Conservation (phyloP, 2,888 invertebrate species). For the Drosophila buzzatii region DNA sequence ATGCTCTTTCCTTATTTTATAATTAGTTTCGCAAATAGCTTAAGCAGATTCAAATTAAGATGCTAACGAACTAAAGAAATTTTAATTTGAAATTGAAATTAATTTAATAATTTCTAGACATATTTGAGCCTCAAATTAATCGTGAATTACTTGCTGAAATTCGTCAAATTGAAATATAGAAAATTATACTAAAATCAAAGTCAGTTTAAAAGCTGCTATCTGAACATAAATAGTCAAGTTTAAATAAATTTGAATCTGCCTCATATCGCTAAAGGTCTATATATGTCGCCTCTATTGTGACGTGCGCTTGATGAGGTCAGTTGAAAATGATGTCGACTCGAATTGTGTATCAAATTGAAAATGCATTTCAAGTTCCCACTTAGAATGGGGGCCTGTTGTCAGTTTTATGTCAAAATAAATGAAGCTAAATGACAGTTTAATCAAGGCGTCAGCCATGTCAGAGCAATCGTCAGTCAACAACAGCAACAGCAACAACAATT, state of each 20-base stretch:
- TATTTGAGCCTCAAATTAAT: no score
- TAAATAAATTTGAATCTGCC: background rate
- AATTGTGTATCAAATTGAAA: conserved; percentile 64
- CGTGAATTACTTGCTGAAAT: no score
- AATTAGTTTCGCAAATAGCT: background rate
- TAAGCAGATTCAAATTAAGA: conserved; percentile 5
- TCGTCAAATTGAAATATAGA: no score
- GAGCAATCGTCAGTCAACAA: conserved; percentile 51
- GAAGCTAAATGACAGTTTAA: conserved; percentile 85
- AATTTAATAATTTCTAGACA: background rate
- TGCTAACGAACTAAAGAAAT: background rate
- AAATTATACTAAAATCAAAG: no score
- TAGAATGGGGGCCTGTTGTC: conserved; percentile 82
- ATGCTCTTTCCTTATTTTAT: background rate
- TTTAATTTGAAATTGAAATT: background rate
- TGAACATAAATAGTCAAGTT: no score
- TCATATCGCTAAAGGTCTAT: background rate
- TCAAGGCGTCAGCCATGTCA: conserved; percentile 82
- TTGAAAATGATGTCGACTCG: conserved; percentile 45
- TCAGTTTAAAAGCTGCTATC: no score
- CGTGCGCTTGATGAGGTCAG: conserved; percentile 43
- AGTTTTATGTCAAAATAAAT: conserved; percentile 85
- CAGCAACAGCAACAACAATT: conserved; percentile 24
- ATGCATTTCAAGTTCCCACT: conserved; percentile 73
- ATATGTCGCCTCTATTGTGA: background rate